A percentile compares a stretch with the other conserved stretches of the same genome.
These are phyloP conservation scores for Phenganax stokvisi DNA, from an alignment of 92 coral and sea anemone genomes.

Conservation along the genomic window DNA sequence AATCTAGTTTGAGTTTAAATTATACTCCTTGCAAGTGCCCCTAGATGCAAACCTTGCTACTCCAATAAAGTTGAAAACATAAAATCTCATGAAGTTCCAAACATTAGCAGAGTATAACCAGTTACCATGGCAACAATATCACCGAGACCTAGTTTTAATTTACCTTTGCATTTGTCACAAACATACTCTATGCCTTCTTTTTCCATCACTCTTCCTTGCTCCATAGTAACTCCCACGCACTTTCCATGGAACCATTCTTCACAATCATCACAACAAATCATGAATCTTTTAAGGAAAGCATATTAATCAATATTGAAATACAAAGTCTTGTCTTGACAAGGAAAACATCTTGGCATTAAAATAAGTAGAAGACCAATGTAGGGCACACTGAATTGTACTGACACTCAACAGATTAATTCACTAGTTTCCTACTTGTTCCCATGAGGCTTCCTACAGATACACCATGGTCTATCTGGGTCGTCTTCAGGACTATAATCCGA, in stretches of 20 bases:
- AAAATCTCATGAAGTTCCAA: neutral
- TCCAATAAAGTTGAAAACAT: neutral
- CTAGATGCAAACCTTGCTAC: too few species aligned
- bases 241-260: constrained; percentile 98
- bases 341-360: too few species aligned
- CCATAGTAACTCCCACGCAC: constrained; percentile 91
- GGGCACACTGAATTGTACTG: neutral
- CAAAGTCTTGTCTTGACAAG: too few species aligned
- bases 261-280: constrained; percentile 94
- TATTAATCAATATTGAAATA: neutral
- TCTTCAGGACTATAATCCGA: constrained; percentile 97
- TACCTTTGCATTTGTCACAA: constrained; percentile 90
- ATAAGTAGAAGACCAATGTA: neutral
- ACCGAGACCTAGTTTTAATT: neutral
- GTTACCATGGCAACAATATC: neutral
- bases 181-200: constrained; percentile 69
- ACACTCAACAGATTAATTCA: neutral
- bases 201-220: constrained; percentile 86
- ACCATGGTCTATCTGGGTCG: constrained; percentile 92
- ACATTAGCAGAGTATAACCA: neutral
- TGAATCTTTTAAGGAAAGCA: constrained; percentile 57
- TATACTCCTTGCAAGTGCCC: too few species aligned
- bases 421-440: constrained; percentile 72
- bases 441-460: constrained; percentile 93
- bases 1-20: too few species aligned